These are phyloP conservation scores for Peromyscus eremicus DNA, from an alignment of 2,797 vertebrate species.

Conservation along the genomic window DNA sequence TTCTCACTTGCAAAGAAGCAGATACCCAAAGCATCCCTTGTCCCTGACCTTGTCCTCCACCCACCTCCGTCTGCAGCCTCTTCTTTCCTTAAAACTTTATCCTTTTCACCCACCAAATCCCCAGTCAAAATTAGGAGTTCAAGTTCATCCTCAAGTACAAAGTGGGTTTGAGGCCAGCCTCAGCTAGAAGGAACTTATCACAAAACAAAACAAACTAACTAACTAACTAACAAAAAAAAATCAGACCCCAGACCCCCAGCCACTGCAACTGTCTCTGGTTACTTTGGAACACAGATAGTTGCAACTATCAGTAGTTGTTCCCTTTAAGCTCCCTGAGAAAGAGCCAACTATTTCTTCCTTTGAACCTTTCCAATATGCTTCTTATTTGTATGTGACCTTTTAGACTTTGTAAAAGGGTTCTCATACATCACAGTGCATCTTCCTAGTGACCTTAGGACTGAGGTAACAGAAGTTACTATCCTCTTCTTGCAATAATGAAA, in stretches of 20 bases:
- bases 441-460: not conserved
- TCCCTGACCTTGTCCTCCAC: not conserved
- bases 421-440: not conserved
- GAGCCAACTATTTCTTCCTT: not conserved
- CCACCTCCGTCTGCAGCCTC: not conserved
- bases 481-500: conserved; percentile 16
- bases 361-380: not conserved
- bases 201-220: not conserved
- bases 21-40: not conserved
- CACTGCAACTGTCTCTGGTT: not conserved
- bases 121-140: not conserved
- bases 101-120: not conserved
- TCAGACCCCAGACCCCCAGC: not conserved
- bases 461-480: not conserved
- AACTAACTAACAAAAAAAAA: not conserved
- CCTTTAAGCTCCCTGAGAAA: not conserved
- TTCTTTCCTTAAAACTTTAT: not conserved
- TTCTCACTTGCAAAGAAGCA: not conserved
- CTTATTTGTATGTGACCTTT: not conserved
- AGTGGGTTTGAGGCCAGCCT: not conserved
- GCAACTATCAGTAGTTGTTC: fast-evolving
- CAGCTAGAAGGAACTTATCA: not conserved
- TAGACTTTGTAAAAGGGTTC: not conserved
- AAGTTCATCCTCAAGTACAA: not conserved
- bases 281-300: not conserved